Percentiles rank a stretch among this genome's conserved stretches.
These are phyloP conservation scores for Odontomyia ornata DNA, from an alignment of 2,888 invertebrate species.

Conservation along the genomic window DNA sequence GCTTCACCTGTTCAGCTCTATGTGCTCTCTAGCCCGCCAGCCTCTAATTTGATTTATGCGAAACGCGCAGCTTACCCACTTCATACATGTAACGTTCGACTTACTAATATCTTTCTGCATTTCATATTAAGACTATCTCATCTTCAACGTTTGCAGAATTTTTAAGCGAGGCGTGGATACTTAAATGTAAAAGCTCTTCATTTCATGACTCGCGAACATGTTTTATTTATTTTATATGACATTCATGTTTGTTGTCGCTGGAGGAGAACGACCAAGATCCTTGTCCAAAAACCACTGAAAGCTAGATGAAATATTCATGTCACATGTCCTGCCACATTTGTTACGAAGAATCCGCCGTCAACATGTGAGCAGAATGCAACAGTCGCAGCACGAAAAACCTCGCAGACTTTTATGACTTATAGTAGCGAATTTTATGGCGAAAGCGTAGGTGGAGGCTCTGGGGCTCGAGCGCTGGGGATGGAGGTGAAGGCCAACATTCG, in stretches of 20 bases:
- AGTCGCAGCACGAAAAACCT: slow-evolving; percentile 4
- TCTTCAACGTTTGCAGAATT: too few relatives aligned
- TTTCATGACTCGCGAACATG: slow-evolving; percentile 12
- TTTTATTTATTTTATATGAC: slow-evolving; percentile 28
- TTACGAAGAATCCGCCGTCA: slow-evolving; percentile 29
- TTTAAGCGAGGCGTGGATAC: too few relatives aligned
- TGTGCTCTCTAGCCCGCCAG: background rate
- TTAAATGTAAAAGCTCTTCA: background rate
- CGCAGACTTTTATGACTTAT: slow-evolving; percentile 40
- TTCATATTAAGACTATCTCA: too few relatives aligned
- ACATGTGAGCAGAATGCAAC: slow-evolving; percentile 39
- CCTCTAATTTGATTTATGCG: background rate
- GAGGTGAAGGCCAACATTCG: slow-evolving; percentile 16
- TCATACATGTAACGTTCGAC: too few relatives aligned
- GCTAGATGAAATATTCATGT: slow-evolving; percentile 45
- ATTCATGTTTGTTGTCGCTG: background rate
- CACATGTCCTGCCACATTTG: slow-evolving; percentile 44
- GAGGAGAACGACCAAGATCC: background rate
- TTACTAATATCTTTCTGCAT: too few relatives aligned
- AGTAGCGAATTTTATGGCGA: slow-evolving; percentile 15
- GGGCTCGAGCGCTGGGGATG: background rate
- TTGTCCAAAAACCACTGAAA: slow-evolving; percentile 4
- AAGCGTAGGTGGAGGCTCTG: background rate
- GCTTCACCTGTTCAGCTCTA: too few relatives aligned
- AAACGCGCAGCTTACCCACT: too few relatives aligned